phyloP scores from a whole-genome alignment of 2,113 vertebrate species.

The Neodon shergylaensis region DNA sequence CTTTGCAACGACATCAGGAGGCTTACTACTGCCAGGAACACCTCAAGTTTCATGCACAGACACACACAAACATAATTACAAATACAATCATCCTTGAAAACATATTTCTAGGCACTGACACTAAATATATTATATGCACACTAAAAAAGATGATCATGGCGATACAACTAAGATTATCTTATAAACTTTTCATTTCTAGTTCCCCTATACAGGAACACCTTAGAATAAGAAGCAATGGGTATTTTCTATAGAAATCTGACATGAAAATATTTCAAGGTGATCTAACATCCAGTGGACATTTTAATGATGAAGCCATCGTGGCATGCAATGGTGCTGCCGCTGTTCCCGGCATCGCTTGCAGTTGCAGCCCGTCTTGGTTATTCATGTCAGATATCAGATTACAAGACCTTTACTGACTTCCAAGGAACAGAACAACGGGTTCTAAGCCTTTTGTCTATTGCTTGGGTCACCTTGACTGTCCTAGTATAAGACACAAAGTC shows the following conservation, averaged over 20 bases:
- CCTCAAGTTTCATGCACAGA: too few species aligned
- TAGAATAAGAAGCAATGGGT: neutral
- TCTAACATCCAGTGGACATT: neutral
- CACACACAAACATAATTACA: neutral
- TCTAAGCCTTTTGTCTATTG: neutral
- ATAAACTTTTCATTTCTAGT: neutral
- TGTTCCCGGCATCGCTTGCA: neutral
- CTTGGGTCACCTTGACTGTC: conserved; percentile 45
- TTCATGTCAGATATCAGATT: neutral
- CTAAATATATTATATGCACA: neutral
- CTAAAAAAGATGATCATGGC: neutral
- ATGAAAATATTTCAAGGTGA: conserved; percentile 45
- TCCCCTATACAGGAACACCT: neutral
- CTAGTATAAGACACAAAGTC: neutral
- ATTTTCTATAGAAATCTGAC: conserved; percentile 34
- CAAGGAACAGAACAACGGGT: conserved; percentile 7
- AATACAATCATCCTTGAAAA: neutral
- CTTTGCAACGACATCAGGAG: neutral
- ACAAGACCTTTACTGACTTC: neutral
- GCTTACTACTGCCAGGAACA: neutral
- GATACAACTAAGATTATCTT: conserved; percentile 23
- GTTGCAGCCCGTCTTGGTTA: conserved; percentile 21
- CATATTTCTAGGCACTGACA: neutral
- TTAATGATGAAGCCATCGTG: conserved; percentile 44
- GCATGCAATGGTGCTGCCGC: neutral